phyloP scores from a whole-genome alignment of 64 coral and sea anemone genomes.

The Porites australiensis region DNA sequence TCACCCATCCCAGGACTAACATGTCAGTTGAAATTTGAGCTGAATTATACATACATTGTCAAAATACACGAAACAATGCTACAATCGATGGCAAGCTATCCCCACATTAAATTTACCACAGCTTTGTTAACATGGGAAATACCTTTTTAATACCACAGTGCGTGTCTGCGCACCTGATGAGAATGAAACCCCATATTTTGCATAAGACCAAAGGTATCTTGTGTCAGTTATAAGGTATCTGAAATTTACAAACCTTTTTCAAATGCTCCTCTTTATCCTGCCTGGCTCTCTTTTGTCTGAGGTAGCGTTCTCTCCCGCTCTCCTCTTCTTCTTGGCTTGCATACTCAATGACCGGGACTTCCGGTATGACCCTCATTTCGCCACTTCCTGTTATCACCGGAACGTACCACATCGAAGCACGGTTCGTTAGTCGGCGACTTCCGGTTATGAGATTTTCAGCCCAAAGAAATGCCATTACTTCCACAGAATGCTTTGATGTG shows the following conservation, averaged over 20 bases:
- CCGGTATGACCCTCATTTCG: slow-evolving; percentile 37
- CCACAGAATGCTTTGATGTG: slow-evolving; percentile 85
- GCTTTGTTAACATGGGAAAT: too few species aligned
- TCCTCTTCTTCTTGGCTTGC: slow-evolving; percentile 76
- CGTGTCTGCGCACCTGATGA: too few species aligned
- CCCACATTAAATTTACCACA: too few species aligned
- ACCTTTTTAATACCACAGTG: too few species aligned
- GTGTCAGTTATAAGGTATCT: background rate
- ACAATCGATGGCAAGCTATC: too few species aligned
- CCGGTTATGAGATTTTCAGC: slow-evolving; percentile 86
- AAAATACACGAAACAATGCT: too few species aligned
- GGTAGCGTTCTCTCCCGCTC: slow-evolving; percentile 74
- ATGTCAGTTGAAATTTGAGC: too few species aligned
- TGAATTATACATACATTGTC: too few species aligned
- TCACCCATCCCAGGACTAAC: too few species aligned
- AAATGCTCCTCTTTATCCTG: slow-evolving; percentile 79
- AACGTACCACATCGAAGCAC: slow-evolving; percentile 92
- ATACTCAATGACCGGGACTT: slow-evolving; percentile 81
- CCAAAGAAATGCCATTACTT: slow-evolving; percentile 91
- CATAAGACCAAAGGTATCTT: background rate
- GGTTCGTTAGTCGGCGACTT: slow-evolving; percentile 68
- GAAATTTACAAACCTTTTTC: slow-evolving; percentile 44
- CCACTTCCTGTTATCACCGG: slow-evolving; percentile 44
- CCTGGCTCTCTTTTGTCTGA: slow-evolving; percentile 76
- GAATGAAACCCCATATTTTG: too few species aligned